phyloP scores from a whole-genome alignment of 2,797 vertebrate species.

The Octomys mimax region DNA sequence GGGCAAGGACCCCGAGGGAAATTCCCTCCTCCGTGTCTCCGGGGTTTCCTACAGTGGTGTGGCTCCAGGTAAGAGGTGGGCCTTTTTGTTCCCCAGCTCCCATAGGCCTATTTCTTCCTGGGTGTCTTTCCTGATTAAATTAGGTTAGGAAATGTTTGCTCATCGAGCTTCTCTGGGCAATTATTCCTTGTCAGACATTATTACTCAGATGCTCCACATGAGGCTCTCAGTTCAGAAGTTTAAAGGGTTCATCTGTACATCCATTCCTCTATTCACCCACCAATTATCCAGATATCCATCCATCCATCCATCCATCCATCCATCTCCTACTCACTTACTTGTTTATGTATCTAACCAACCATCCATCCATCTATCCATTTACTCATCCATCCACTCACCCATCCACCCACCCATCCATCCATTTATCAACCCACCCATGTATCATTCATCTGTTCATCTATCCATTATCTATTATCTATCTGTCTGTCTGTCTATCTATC shows the following conservation, averaged over 20 bases:
- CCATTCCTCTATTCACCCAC: background rate
- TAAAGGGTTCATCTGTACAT: background rate
- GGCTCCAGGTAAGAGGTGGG: conserved; percentile 90
- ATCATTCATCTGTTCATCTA: background rate
- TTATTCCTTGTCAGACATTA: background rate
- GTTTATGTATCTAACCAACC: fast-evolving
- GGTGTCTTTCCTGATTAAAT: background rate
- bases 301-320: background rate
- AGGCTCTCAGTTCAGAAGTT: background rate
- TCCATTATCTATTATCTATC: background rate
- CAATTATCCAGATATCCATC: fast-evolving
- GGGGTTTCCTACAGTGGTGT: conserved; percentile 95
- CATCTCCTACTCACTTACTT: fast-evolving
- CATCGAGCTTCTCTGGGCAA: background rate
- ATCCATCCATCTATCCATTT: background rate
- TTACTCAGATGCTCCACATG: background rate
- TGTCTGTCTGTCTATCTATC: too few species aligned
- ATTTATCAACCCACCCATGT: background rate
- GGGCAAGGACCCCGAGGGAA: conserved; percentile 93
- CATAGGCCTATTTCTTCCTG: background rate
- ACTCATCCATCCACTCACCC: fast-evolving
- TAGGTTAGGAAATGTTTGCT: background rate
- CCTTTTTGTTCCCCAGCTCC: background rate
- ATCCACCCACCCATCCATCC: fast-evolving
- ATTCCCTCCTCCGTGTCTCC: conserved; percentile 95